Evolutionary conservation across 2,888 invertebrate genomes (phyloP), one percentile per base, ranked within the genome.

Genomic region (Pharmacophagus antenor): DNA sequence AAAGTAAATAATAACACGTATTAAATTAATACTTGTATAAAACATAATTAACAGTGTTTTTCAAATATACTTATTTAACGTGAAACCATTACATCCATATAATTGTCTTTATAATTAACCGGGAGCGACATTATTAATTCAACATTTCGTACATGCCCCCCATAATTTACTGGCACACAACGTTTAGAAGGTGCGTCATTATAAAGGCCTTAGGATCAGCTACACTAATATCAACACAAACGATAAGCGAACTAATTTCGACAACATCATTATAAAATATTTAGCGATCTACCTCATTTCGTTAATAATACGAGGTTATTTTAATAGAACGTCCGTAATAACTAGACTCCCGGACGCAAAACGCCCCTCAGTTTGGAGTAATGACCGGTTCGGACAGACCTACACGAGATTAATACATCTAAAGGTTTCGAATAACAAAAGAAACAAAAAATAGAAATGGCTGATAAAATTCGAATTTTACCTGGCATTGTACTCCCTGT

Each of bases 281-380:
- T 90, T 90, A 90, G 88, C 89, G 85, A 86, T 85, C 79, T 79
- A 82, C 80, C 87, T 84, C 87, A 90, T 89, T 90, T 87, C 69
- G 76, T 84, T 86, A 88, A 89, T 86, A 83, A 87, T 85, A 84
- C 81, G 72, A 79, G 77, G 82, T 77, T 82, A 85, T 87, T 89
- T 87, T 86, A 85, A 85, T 87, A 89, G 85, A 87, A 84, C 77
- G 83, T 73, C 79, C 79, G 74, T 89, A 90, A 90, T 90, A 88
- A 88, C 84, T 84, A 86, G 83, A 86, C 86, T 87, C 76, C 85
- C 85, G 85, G 78, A 82, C 86, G 80, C 79, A 82, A 77, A 81
- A 88, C 90, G 90, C 90, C 89, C 89, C 84, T 72, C 82, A 86
- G 84, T 89, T 90, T 88, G 78, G 69, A 76, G 77, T 90, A 90